Base-by-base conservation (phyloP, 2,888 invertebrate species). In the Drosophila nigritarsus region DNA sequence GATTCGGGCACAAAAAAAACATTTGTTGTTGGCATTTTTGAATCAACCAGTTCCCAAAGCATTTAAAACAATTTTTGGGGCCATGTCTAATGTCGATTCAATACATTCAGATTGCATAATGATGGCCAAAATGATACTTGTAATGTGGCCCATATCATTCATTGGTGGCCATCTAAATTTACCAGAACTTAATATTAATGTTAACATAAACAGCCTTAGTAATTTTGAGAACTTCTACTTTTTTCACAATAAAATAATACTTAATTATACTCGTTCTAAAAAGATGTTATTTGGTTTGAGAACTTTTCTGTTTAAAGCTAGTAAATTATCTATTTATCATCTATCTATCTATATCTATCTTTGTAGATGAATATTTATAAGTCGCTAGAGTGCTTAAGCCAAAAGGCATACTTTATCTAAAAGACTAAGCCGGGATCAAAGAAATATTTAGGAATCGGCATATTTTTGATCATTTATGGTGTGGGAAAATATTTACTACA, bases 51-150 rank as follows among this genome's bases (percentile, higher is more conserved):
- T 80, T 79, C 72, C 73, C 18, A 79, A 75, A 76, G 58, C 74
- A 70, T 77, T 88, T 78, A 69, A 83, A 76, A 71, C 73, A 55
- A 61, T 73, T 80, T 80, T 64, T 66, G 67, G 72, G 66, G 65
- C 70, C 76, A 75, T 75, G 71, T 78, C 75, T 79, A 81, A 83
- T 81, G 64, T 74, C 38, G 32, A 73, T 86, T 78, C 73, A 83
- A 78, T 71, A 70, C 54, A 63, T 77, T 62, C 48, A 51, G 34
- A 68, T 89, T 87, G 75, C 79, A 80, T 84, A 87, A 86, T 72
- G 48, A 66, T 69, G 65, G 71, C 29, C 50, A 60, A 72, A 45
- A 24, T 13, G n/a, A 7, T 9, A 3, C 30, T 50, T 73, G 18
- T 7, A 34, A 51, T 56, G 24, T 8, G 6, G 15, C 15, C 20